Evolutionary conservation across 1,140 invertebrate species (phyloP).

Genomic region (Tachypleus tridentatus): DNA sequence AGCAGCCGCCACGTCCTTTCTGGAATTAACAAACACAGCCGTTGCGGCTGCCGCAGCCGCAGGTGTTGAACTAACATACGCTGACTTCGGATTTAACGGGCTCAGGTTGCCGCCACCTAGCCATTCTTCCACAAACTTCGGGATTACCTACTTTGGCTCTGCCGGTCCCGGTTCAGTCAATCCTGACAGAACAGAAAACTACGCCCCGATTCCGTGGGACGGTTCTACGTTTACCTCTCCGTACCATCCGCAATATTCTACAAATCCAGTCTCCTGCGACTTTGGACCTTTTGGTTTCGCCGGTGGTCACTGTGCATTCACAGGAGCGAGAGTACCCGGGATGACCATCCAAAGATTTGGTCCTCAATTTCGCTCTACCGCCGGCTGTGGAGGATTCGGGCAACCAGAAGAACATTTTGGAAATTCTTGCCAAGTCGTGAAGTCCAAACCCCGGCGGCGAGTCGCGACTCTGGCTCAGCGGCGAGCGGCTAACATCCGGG

Average conservation of each 20-base stretch:
- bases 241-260: constrained; percentile 1
- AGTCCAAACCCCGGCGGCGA: constrained; percentile 49
- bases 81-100: constrained; percentile 11
- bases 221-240: constrained; percentile 7
- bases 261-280: constrained; percentile 8
- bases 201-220: constrained; percentile 14
- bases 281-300: constrained; percentile 10
- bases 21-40: constrained; percentile 17
- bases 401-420: background rate
- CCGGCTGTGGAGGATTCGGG: background rate
- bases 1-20: constrained; percentile 11
- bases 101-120: constrained; percentile 11
- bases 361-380: background rate
- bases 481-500: constrained; percentile 85
- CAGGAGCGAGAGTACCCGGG: background rate
- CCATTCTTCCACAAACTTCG: constrained; percentile 7
- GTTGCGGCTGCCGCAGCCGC: constrained; percentile 5
- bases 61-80: too few relatives aligned
- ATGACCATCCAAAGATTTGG: constrained; percentile 5
- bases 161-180: constrained; percentile 3
- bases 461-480: constrained; percentile 81
- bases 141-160: constrained; percentile 3
- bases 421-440: background rate
- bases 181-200: constrained; percentile 12
- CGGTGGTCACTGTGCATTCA: background rate